phyloP scores from a whole-genome alignment of 1,140 invertebrate genomes.

The Caerostris darwini region DNA sequence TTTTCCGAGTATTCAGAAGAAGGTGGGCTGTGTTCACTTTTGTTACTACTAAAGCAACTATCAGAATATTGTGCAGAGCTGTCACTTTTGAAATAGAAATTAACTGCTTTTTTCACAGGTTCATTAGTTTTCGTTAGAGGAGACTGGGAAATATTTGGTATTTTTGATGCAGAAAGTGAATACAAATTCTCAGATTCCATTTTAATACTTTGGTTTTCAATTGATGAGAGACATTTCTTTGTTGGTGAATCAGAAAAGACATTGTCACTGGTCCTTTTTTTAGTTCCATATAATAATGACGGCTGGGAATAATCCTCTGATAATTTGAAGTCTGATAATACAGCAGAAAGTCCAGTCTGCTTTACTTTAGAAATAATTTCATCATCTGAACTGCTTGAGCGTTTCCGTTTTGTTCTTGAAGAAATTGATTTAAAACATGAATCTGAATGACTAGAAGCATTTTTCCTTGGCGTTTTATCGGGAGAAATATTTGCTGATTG shows the following conservation, averaged over 20 bases:
- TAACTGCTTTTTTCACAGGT: conserved; percentile 46
- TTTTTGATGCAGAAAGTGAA: neutral
- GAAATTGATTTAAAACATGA: neutral
- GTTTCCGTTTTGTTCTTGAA: conserved; percentile 36
- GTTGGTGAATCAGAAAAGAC: neutral
- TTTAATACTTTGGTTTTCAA: neutral
- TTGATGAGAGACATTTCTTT: neutral
- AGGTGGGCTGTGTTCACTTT: neutral
- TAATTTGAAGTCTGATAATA: conserved; percentile 37
- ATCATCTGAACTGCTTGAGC: conserved; percentile 33
- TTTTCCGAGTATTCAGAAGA: neutral
- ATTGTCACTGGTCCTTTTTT: neutral
- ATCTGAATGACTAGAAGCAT: neutral
- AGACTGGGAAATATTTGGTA: neutral
- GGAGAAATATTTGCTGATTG: neutral
- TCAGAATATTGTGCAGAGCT: neutral
- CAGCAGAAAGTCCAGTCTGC: conserved; percentile 38
- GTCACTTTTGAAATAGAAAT: conserved; percentile 60
- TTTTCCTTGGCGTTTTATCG: neutral
- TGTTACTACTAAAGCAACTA: neutral
- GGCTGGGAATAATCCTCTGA: neutral
- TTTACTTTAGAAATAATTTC: neutral
- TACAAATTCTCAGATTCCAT: neutral
- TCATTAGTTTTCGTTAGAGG: neutral
- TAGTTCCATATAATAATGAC: neutral